Conservation (phyloP, 1,140 invertebrate species). For the Diuraphis noxia region DNA sequence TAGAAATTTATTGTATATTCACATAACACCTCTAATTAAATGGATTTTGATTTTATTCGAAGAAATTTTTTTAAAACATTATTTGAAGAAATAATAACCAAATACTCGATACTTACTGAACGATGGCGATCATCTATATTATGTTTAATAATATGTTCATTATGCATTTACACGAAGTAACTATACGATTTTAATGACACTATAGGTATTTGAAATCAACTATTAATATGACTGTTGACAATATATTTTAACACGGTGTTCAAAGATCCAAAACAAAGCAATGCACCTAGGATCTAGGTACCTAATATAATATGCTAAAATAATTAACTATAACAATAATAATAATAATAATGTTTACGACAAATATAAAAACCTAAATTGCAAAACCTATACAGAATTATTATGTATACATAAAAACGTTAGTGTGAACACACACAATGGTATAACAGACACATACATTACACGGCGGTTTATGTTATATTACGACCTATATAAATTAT, state of each 20-base stretch:
- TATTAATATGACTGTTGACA: neutral
- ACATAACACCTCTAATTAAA: neutral
- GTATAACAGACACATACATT: neutral
- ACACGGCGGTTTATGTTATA: neutral
- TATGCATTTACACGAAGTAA: neutral
- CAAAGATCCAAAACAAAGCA: neutral
- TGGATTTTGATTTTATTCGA: neutral
- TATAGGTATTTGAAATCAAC: neutral
- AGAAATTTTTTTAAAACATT: neutral
- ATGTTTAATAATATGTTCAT: no score
- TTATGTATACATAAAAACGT: neutral
- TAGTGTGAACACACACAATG: neutral
- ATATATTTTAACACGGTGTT: neutral
- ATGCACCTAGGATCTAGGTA: neutral
- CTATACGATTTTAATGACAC: neutral
- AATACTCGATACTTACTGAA: neutral
- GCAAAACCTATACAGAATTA: neutral
- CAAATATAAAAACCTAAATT: neutral
- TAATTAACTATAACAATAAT: neutral
- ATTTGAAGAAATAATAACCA: neutral
- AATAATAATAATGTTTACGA: neutral
- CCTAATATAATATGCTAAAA: neutral
- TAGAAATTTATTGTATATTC: neutral
- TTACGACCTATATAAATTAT: slow-evolving; percentile 1
- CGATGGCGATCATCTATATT: neutral